phyloP scores from a whole-genome alignment of 1,140 invertebrate genomes.

The Nephila pilipes region DNA sequence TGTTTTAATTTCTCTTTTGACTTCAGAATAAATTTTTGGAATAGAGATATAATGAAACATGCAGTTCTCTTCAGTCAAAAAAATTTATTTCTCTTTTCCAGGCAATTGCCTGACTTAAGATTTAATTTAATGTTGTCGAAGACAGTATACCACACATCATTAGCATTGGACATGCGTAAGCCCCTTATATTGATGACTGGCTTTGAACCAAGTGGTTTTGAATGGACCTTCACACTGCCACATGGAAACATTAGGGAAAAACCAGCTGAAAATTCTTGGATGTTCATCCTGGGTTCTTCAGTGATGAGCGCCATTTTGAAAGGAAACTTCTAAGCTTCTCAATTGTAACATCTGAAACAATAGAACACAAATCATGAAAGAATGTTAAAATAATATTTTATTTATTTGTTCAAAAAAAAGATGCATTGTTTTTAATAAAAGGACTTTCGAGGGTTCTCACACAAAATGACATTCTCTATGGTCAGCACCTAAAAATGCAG shows the following conservation, averaged over 20 bases:
- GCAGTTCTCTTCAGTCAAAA: no score
- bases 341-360: conserved; percentile 84
- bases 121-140: neutral
- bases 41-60: no score
- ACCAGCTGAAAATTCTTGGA: neutral
- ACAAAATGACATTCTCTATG: no score
- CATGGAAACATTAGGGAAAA: neutral
- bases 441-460: no score
- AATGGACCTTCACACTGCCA: conserved; percentile 17
- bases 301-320: conserved; percentile 86
- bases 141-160: conserved; percentile 8
- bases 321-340: conserved; percentile 86
- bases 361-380: neutral
- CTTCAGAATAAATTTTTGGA: no score
- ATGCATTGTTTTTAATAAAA: no score
- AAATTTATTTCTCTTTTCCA: no score
- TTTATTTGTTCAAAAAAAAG: no score
- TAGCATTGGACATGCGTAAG: neutral
- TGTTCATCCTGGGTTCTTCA: conserved; percentile 61
- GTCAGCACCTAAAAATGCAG: no score
- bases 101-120: conserved; percentile 4
- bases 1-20: no score
- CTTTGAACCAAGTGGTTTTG: neutral
- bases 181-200: neutral
- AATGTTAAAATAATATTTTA: no score